Evolutionary conservation across 2,113 vertebrate species (phyloP).

Genomic region (Corythoichthys intestinalis): DNA sequence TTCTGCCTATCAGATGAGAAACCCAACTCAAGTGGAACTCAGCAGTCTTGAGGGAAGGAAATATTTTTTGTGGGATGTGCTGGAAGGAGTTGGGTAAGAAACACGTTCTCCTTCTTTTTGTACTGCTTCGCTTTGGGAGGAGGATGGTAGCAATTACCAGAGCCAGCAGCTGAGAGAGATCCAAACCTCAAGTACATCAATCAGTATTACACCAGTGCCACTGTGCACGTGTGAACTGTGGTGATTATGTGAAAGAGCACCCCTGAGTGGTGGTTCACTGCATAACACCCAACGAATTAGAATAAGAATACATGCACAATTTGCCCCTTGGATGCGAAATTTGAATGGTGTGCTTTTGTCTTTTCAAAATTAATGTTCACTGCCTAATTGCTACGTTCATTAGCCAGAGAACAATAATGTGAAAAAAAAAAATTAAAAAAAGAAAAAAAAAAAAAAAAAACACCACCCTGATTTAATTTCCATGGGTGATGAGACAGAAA

Average conservation of each 20-base stretch:
- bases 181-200: constrained; percentile 62
- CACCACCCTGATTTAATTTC: constrained; percentile 57
- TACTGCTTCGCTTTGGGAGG: constrained; percentile 39
- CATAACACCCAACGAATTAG: constrained; percentile 1
- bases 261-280: constrained; percentile 45
- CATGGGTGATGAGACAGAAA: constrained; percentile 59
- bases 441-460: constrained; percentile 21
- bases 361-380: constrained; percentile 47
- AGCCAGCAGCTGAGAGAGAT: constrained; percentile 56
- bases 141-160: constrained; percentile 70
- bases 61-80: background rate
- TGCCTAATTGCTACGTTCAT: constrained; percentile 60
- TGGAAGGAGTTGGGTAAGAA: constrained; percentile 32
- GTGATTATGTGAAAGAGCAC: constrained; percentile 36
- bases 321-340: constrained; percentile 26
- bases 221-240: constrained; percentile 8
- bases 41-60: background rate
- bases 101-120: constrained; percentile 46
- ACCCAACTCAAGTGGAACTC: constrained; percentile 2
- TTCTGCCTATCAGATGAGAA: background rate
- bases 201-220: constrained; percentile 52
- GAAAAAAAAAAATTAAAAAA: background rate
- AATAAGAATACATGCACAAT: constrained; percentile 26
- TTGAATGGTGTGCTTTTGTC: constrained; percentile 17
- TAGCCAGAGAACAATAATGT: constrained; percentile 52